Evolutionary conservation across 2,797 vertebrate species (phyloP), one percentile per base, ranked within the genome.

Genomic region (Sternarchorhynchus goeldii): DNA sequence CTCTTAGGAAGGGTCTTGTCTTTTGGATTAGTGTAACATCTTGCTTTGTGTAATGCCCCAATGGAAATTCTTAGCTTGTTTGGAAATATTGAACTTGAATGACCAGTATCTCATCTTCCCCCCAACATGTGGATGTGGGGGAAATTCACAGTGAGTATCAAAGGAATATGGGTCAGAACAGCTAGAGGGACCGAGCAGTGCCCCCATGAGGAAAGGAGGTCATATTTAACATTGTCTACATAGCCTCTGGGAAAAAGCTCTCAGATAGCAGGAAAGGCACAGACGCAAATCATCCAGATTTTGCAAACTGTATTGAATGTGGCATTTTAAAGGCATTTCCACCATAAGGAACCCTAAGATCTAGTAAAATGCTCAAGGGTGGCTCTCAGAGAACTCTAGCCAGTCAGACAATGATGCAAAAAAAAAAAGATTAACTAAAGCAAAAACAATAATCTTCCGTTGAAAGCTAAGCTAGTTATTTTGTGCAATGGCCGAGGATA

Each of bases 111-210:
- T 66, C 18, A 31, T 34, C 66, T 53, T 0, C 8, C 7, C 55
- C 25, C 59, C 39, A 65, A 20, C 29, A 5, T 39, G 53, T 66
- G 67, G 21, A 32, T 50, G 60, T n/a, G 53, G 55, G 55, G 45
- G 57, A 29, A 17, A 64, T 76, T 73, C 75, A 50, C 34, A 17
- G 64, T 6, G 50, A 69, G 34, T 64, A 79, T 83, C 36, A 80
- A n/a, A 55, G 55, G 73, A 59, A 86, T 76, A 72, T 75, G 77
- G 80, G 77, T 77, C 64, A 81, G 34, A 70, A 56, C 74, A 69
- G 53, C 72, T 82, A 77, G 65, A 81, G 65, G 36, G 17, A 70
- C 55, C 58, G 17, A 18, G 68, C 62, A 58, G 17, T 29, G 56
- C 41, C 31, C 64, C 75, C 39, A 73, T 78, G 41, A 72, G 64